Percentiles rank a stretch among this genome's conserved stretches.
Conservation (phyloP, 2,888 invertebrate genomes). For the Margaritifera margaritifera region DNA sequence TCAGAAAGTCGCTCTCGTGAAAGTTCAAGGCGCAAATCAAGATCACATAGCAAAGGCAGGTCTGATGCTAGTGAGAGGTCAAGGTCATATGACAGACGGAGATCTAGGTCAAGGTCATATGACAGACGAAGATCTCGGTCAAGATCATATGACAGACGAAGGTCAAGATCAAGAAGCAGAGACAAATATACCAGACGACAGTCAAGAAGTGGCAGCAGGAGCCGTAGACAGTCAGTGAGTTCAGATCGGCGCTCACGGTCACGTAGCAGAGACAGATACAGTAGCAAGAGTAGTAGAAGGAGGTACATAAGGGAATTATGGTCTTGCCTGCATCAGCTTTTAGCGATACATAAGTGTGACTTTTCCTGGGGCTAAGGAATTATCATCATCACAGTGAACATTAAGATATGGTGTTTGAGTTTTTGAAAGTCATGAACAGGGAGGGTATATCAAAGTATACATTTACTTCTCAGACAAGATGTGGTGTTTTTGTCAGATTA, state of each 20-base stretch:
- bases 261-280: conserved; percentile 36
- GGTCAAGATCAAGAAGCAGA: conserved; percentile 35
- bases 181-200: conserved; percentile 24
- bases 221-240: conserved; percentile 16
- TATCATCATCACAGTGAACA: too few relatives aligned
- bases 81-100: conserved; percentile 6
- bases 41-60: conserved; percentile 1
- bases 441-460: too few relatives aligned
- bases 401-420: too few relatives aligned
- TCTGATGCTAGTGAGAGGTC: neutral
- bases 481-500: too few relatives aligned
- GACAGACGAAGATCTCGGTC: conserved; percentile 18
- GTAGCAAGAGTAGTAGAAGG: conserved; percentile 15
- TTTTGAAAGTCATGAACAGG: too few relatives aligned
- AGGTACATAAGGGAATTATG: too few relatives aligned
- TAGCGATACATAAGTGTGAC: too few relatives aligned
- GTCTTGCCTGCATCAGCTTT: too few relatives aligned
- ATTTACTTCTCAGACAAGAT: too few relatives aligned
- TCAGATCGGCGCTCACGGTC: conserved; percentile 35
- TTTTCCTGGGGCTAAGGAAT: too few relatives aligned
- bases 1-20: conserved; percentile 7
- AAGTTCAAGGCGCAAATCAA: conserved; percentile 17
- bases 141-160: conserved; percentile 17
- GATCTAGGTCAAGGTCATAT: conserved; percentile 22
- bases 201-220: conserved; percentile 15